These are phyloP conservation scores for Papilio glaucus DNA, from an alignment of 1,140 invertebrate species.

Conservation along the genomic window DNA sequence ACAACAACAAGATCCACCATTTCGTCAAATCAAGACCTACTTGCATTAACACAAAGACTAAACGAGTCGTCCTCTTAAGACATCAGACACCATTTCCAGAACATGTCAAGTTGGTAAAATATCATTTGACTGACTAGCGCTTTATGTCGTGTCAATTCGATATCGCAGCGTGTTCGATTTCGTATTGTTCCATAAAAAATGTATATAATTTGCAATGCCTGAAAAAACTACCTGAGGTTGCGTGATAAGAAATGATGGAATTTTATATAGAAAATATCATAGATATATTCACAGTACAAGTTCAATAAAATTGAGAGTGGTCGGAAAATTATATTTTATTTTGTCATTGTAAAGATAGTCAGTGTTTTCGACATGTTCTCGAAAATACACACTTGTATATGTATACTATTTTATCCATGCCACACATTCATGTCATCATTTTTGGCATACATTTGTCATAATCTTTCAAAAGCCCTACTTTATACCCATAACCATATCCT, in stretches of 20 bases:
- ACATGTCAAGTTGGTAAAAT: slow-evolving; percentile 54
- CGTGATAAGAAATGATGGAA: slow-evolving; percentile 48
- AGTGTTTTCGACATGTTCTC: no score
- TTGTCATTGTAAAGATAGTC: no score
- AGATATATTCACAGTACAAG: not conserved
- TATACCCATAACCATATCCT: no score
- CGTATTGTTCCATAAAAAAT: slow-evolving; percentile 56
- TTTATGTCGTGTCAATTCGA: slow-evolving; percentile 59
- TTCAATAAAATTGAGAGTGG: not conserved
- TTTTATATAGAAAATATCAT: slow-evolving; percentile 35
- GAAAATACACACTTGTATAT: no score
- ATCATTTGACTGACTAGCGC: slow-evolving; percentile 65
- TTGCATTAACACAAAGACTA: slow-evolving; percentile 6
- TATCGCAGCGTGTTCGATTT: slow-evolving; percentile 54
- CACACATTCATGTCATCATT: no score
- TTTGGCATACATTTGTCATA: no score
- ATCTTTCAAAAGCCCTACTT: no score
- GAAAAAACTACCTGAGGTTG: slow-evolving; percentile 46
- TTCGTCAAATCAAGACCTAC: slow-evolving; percentile 19
- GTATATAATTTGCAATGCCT: slow-evolving; percentile 56
- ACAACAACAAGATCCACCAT: slow-evolving; percentile 52
- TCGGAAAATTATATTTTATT: no score
- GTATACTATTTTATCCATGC: no score
- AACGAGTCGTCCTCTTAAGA: slow-evolving; percentile 5
- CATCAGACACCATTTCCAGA: slow-evolving; percentile 34